Evolutionary conservation across 2,888 invertebrate species (phyloP), one percentile per base, ranked within the genome.

Genomic region (Heliconius ethilla): DNA sequence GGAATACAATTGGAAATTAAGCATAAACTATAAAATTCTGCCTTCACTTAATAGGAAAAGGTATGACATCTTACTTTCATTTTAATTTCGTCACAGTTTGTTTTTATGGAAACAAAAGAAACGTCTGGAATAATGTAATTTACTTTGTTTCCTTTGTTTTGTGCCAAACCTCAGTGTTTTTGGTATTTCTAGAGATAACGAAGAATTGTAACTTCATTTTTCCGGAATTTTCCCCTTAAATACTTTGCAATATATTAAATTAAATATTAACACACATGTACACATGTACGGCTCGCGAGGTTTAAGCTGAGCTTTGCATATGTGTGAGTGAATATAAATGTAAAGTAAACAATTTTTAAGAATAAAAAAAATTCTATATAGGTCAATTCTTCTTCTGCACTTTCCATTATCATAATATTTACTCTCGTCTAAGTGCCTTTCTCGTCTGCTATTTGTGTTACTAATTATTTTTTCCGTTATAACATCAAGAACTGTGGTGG

Each of bases 71-170:
- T 63, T 51, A 22, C 59, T 45, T 37, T 27, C 78, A 78, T 78
- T 78, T 75, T 78, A 78, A 78, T 78, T 78, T 75, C 40, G 33
- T 55, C 75, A 65, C 75, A 63, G 66, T 75, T 75, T 66, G 40
- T 75, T 75, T 72, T 45, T 70, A 59, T 55, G 59, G 33, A 70
- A 33, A 45, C 18, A 27, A 66, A 55, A 51, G 75, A 78, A 75
- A 70, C 40, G 69, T 70, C 70, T 70, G 63, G 70, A 78, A 65
- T 75, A 75, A 75, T 75, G 45, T 75, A 40, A 78, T 78, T 75
- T 70, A 66, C 70, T 78, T 78, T 66, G 65, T 65, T 59, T 51
- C 33, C 59, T 37, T 29, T 75, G 29, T 74, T 73, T 27, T 62
- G 67, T 74, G 45, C 33, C 33, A 45, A 62, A 70, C 13, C n/a